These are phyloP conservation scores for Ia io DNA, from an alignment of 2,113 vertebrate species.

Conservation along the genomic window DNA sequence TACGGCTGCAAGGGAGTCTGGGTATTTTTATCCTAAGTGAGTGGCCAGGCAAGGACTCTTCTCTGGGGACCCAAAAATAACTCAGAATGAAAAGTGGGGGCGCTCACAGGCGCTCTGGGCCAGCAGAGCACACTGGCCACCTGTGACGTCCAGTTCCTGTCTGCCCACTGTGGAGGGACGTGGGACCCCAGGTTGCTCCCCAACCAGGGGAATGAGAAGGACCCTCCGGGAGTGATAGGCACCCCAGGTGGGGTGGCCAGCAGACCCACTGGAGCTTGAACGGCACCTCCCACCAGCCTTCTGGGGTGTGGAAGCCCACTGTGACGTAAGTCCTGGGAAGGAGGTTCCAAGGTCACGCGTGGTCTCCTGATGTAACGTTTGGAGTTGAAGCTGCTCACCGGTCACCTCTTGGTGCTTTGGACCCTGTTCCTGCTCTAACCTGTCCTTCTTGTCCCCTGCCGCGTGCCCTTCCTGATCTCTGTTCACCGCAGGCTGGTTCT, in stretches of 20 bases:
- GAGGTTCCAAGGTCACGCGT: fast-evolving
- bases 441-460: fast-evolving
- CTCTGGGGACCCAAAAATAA: not conserved
- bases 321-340: fast-evolving
- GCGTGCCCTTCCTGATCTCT: fast-evolving
- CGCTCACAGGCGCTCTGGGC: not conserved
- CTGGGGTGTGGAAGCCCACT: not conserved
- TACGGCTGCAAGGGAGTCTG: not conserved
- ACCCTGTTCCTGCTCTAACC: not conserved
- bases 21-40: not conserved
- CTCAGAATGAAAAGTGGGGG: not conserved
- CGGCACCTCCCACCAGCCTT: not conserved
- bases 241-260: fast-evolving
- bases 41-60: not conserved
- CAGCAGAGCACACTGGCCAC: not conserved
- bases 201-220: not conserved
- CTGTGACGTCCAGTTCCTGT: not conserved
- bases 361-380: not conserved
- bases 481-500: fast-evolving
- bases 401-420: fast-evolving
- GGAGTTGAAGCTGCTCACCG: not conserved
- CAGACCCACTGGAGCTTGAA: not conserved
- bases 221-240: fast-evolving
- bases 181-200: too few species aligned
- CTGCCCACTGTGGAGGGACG: fast-evolving